A percentile compares a stretch with the other conserved stretches of the same genome.
phyloP scores from a whole-genome alignment of 2,113 vertebrate species.

The Brienomyrus brachyistius region DNA sequence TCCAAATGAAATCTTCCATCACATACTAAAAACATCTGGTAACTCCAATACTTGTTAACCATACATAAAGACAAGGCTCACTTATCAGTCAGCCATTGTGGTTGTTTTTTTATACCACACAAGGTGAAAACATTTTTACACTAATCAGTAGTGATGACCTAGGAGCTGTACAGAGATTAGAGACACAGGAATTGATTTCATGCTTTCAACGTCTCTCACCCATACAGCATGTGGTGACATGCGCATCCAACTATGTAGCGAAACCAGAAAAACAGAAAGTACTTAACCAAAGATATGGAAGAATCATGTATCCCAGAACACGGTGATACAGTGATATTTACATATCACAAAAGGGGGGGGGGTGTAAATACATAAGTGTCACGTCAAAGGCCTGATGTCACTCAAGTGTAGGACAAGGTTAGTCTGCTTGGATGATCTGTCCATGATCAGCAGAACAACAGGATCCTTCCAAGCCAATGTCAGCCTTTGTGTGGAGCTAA shows the following conservation, averaged over 20 bases:
- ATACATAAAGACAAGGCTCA: not conserved
- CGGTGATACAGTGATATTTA: not conserved
- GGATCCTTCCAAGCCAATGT: not conserved
- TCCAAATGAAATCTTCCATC: not conserved
- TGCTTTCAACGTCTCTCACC: conserved; percentile 5
- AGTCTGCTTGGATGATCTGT: not conserved
- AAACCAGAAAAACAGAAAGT: conserved; percentile 34
- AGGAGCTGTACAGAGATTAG: not conserved
- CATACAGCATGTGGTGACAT: conserved; percentile 39
- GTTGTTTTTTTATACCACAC: not conserved
- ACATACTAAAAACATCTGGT: not conserved
- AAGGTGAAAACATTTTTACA: not conserved
- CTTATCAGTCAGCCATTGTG: not conserved
- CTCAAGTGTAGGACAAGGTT: not conserved
- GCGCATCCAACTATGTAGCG: conserved; percentile 45
- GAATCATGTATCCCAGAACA: not conserved
- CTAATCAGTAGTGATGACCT: not conserved
- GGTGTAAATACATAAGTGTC: not conserved
- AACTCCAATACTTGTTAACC: not conserved
- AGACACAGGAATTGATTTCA: not conserved
- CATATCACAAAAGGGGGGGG: not conserved
- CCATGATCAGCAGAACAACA: not conserved
- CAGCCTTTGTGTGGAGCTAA: not conserved
- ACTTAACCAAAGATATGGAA: not conserved
- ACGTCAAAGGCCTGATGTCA: not conserved